These are phyloP conservation scores for Champsocephalus esox DNA, from an alignment of 2,797 vertebrate genomes.

Conservation along the genomic window DNA sequence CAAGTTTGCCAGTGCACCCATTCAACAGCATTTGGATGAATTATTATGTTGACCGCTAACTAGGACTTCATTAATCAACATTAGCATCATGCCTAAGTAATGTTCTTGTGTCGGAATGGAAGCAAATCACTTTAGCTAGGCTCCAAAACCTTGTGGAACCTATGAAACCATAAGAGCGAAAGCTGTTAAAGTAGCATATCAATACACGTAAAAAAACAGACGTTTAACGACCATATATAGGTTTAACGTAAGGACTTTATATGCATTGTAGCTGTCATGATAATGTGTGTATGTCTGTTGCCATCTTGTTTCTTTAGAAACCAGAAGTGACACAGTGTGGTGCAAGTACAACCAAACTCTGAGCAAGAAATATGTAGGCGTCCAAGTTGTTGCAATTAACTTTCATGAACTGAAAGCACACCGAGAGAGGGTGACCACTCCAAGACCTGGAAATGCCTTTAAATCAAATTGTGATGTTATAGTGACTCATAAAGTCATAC, in stretches of 20 bases:
- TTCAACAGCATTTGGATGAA: slow-evolving; percentile 12
- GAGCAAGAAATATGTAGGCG: no score
- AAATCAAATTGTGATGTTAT: no score
- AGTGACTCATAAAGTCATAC: no score
- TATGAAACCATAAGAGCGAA: background rate
- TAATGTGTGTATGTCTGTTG: no score
- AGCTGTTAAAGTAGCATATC: background rate
- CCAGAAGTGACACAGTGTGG: no score
- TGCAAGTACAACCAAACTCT: no score
- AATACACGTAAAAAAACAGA: background rate
- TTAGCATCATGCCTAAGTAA: slow-evolving; percentile 6
- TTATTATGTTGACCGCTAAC: background rate
- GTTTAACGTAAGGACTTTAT: background rate
- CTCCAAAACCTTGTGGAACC: slow-evolving; percentile 9
- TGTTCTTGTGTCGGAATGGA: slow-evolving; percentile 17
- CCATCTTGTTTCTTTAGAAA: no score
- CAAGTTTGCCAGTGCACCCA: background rate
- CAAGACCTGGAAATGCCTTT: no score
- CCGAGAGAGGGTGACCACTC: no score
- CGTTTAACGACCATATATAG: background rate
- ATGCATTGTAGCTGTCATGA: no score
- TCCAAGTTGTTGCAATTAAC: no score
- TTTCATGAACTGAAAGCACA: no score
- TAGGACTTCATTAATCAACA: slow-evolving; percentile 6
- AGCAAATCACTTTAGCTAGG: slow-evolving; percentile 11